Conservation (phyloP, 2,797 vertebrate species). For the Mormyrops attenuatus region DNA sequence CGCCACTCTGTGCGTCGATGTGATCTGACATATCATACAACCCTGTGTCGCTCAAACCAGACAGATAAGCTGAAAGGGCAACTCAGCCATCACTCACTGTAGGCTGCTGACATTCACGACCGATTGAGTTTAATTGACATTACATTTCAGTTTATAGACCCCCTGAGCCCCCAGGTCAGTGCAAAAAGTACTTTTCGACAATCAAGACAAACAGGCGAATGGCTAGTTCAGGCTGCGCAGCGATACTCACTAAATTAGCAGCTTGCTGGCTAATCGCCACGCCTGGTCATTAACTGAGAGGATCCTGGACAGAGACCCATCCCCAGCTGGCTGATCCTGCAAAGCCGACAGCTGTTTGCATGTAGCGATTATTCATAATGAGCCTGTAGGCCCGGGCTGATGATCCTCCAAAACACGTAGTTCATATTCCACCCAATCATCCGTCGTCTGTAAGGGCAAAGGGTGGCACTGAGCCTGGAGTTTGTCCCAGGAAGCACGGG, state of each 20-base stretch:
- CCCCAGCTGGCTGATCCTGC: background rate
- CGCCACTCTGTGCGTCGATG: background rate
- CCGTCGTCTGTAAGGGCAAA: background rate
- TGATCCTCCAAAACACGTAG: background rate
- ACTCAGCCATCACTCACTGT: background rate
- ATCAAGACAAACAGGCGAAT: background rate
- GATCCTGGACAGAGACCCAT: background rate
- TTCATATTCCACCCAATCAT: background rate
- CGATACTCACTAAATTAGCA: background rate
- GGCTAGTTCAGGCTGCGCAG: background rate
- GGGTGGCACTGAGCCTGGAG: background rate
- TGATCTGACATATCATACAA: background rate
- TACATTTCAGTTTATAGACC: background rate
- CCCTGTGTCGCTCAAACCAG: background rate
- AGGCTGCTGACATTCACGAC: background rate
- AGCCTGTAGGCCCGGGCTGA: background rate
- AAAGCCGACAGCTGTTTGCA: constrained; percentile 1
- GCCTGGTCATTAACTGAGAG: background rate
- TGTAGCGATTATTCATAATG: background rate
- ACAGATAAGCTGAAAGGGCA: background rate
- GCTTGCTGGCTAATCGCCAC: background rate
- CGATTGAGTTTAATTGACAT: constrained; percentile 1
- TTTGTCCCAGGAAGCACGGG: background rate
- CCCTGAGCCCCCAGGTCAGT: background rate
- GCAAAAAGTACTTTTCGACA: background rate